Evolutionary conservation across 2,888 invertebrate genomes (phyloP).

Genomic region (Sarcophaga rosellei): DNA sequence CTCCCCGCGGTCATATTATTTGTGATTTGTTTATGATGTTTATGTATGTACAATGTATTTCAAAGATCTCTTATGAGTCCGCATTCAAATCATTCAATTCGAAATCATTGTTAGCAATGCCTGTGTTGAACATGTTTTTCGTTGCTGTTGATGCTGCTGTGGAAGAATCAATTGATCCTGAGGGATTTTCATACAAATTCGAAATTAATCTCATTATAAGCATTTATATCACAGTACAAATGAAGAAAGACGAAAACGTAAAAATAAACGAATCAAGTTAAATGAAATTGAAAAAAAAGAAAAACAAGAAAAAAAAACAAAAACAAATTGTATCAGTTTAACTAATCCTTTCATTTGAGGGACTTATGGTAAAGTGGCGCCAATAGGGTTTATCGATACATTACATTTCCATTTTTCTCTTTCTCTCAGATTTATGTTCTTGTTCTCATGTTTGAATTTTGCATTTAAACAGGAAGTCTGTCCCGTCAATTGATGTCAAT

Average conservation of each 20-base stretch:
- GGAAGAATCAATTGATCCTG: conserved; percentile 50
- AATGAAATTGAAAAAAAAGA: conserved; percentile 19
- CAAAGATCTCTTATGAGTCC: conserved; percentile 32
- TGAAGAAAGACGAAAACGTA: not conserved
- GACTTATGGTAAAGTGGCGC: conserved; percentile 52
- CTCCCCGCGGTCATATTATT: conserved; percentile 80
- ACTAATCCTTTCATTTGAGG: conserved; percentile 60
- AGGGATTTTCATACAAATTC: conserved; percentile 51
- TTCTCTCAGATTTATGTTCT: not conserved
- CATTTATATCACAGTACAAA: conserved; percentile 47
- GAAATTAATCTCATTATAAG: conserved; percentile 63
- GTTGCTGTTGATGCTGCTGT: not conserved
- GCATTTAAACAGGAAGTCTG: conserved; percentile 52
- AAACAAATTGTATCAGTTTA: conserved; percentile 28
- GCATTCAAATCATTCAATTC: conserved; percentile 31
- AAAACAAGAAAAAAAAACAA: conserved; percentile 5
- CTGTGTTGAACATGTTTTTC: not conserved
- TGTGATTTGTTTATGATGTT: conserved; percentile 75
- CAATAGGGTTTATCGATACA: conserved; percentile 43
- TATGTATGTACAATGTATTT: too few species aligned
- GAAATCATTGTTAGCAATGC: not conserved
- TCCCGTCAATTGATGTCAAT: conserved; percentile 1
- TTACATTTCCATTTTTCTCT: conserved; percentile 18
- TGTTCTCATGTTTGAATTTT: not conserved
- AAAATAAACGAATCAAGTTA: not conserved